Evolutionary conservation across 2,888 invertebrate genomes (phyloP).

Genomic region (Willowsia nigromaculata): DNA sequence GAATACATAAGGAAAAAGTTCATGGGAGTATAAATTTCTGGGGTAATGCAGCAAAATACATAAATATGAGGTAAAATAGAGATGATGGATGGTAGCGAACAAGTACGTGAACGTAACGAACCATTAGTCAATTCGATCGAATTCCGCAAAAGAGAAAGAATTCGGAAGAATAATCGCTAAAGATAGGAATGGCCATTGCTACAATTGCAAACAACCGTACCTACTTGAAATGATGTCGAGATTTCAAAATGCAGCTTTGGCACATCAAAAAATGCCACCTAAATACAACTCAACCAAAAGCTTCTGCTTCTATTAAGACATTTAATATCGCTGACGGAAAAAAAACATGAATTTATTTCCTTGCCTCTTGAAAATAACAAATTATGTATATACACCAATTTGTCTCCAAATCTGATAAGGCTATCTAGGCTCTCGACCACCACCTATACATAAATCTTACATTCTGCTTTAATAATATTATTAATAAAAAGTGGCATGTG

Average conservation of each 20-base stretch:
- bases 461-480: neutral
- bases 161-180: too few relatives aligned
- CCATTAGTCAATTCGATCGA: slow-evolving; percentile 67
- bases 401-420: slow-evolving; percentile 53
- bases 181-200: too few relatives aligned
- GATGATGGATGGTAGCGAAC: slow-evolving; percentile 57
- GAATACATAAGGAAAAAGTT: neutral
- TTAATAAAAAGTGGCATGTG: neutral
- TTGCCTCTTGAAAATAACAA: neutral
- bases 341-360: neutral
- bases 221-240: too few relatives aligned
- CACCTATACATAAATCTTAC: neutral
- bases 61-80: neutral
- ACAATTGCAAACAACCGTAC: too few relatives aligned
- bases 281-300: too few relatives aligned
- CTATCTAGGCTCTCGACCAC: slow-evolving; percentile 19
- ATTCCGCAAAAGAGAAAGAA: neutral
- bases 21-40: neutral
- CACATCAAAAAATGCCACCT: too few relatives aligned
- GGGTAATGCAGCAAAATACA: slow-evolving; percentile 5
- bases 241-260: too few relatives aligned
- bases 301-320: too few relatives aligned
- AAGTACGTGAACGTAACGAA: neutral
- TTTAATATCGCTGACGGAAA: too few relatives aligned
- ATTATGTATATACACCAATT: slow-evolving; percentile 14